phyloP scores from a whole-genome alignment of 2,888 invertebrate genomes.

The Panzeria rudis region DNA sequence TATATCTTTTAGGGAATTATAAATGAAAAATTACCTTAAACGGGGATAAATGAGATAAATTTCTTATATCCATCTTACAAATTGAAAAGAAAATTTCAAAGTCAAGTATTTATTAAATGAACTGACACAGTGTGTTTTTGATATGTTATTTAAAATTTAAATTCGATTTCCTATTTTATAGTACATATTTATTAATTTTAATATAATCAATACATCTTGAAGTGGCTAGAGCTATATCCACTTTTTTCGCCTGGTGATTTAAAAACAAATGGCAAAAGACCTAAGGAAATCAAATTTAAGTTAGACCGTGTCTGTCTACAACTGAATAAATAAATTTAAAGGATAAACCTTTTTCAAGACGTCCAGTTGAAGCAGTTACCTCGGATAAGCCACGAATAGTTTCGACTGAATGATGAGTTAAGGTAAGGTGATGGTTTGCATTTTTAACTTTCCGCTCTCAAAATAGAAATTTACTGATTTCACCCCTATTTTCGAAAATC shows the following conservation, averaged over 20 bases:
- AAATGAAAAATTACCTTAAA: neutral
- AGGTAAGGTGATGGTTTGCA: too few species aligned
- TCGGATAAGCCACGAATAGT: too few species aligned
- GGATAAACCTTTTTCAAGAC: too few species aligned
- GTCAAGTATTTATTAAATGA: neutral
- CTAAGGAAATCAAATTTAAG: too few species aligned
- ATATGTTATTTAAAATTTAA: neutral
- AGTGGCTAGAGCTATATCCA: neutral
- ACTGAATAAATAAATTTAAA: neutral
- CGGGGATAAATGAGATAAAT: too few species aligned
- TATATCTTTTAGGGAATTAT: neutral
- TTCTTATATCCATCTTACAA: neutral
- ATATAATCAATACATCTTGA: neutral
- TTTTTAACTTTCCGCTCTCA: too few species aligned
- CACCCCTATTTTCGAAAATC: too few species aligned
- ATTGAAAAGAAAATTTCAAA: neutral
- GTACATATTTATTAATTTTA: neutral
- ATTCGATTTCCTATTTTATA: neutral
- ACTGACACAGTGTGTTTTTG: neutral
- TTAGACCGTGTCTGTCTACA: neutral
- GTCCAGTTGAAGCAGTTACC: too few species aligned
- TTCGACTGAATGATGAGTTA: too few species aligned
- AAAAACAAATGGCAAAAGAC: too few species aligned
- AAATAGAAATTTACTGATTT: too few species aligned
- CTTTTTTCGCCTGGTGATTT: neutral